phyloP scores from a whole-genome alignment of 2,888 invertebrate species.

The Philonicus albiceps region DNA sequence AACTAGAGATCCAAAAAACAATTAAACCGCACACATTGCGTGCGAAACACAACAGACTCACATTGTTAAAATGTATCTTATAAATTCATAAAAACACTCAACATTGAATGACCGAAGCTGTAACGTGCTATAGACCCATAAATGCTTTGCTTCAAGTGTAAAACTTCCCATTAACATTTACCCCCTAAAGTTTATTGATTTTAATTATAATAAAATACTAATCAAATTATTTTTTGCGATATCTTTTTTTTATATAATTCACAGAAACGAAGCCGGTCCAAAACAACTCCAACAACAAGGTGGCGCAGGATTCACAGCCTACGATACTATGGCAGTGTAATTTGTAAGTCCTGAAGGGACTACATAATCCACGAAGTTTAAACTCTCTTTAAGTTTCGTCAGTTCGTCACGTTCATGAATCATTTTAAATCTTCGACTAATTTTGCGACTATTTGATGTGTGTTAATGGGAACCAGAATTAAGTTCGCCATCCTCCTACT shows the following conservation, averaged over 20 bases:
- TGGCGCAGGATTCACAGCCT: slow-evolving; percentile 93
- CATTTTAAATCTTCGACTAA: neutral
- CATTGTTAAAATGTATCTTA: neutral
- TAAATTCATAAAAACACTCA: neutral
- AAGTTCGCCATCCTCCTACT: slow-evolving; percentile 2
- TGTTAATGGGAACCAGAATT: slow-evolving; percentile 28
- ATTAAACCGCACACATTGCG: neutral
- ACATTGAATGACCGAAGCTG: slow-evolving; percentile 7
- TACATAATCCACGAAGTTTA: neutral
- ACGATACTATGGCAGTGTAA: slow-evolving; percentile 99
- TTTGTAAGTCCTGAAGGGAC: slow-evolving; percentile 70
- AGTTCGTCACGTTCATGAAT: neutral
- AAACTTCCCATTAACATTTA: neutral
- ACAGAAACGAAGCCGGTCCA: slow-evolving; percentile 92
- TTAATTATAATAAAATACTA: neutral
- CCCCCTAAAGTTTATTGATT: neutral
- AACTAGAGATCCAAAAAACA: neutral
- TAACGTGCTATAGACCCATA: slow-evolving; percentile 17
- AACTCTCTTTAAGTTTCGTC: neutral
- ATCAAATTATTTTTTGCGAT: neutral
- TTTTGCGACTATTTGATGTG: slow-evolving; percentile 29
- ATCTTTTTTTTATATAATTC: slow-evolving; percentile 24
- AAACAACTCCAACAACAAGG: slow-evolving; percentile 74
- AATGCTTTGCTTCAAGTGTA: slow-evolving; percentile 32
- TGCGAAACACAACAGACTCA: neutral